Evolutionary conservation across 2,888 invertebrate genomes (phyloP).

Genomic region (Drosophila longiperda): DNA sequence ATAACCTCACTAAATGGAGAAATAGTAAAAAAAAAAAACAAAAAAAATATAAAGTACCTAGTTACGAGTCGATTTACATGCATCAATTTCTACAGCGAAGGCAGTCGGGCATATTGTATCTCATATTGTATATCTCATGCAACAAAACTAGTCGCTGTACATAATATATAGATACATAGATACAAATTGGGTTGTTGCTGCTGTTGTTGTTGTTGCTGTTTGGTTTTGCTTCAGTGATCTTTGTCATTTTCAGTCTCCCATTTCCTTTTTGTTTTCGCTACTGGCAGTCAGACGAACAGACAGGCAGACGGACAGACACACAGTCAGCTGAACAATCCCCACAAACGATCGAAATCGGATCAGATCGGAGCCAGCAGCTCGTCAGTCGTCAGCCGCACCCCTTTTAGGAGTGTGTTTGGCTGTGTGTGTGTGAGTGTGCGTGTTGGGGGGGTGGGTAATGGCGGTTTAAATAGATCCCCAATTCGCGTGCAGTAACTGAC

Average conservation of each 20-base stretch:
- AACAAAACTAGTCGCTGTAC: constrained; percentile 20
- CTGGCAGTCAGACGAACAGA: constrained; percentile 17
- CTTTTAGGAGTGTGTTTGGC: constrained; percentile 24
- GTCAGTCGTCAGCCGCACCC: constrained; percentile 64
- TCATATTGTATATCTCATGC: constrained; percentile 37
- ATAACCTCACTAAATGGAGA: constrained; percentile 1
- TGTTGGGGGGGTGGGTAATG: background rate
- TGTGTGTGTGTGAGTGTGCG: background rate
- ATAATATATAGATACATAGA: constrained; percentile 57
- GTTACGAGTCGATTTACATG: constrained; percentile 23
- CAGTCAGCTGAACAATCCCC: constrained; percentile 38
- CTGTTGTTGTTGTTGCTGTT: constrained; percentile 36
- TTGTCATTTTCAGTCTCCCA: constrained; percentile 79
- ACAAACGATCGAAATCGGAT: constrained; percentile 39
- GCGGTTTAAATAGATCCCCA: constrained; percentile 50
- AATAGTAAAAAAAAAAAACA: background rate
- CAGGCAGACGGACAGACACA: constrained; percentile 4
- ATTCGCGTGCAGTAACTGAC: constrained; percentile 53
- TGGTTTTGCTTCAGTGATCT: constrained; percentile 81
- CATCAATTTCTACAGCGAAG: constrained; percentile 32
- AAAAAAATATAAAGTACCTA: constrained; percentile 4
- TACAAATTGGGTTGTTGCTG: constrained; percentile 65
- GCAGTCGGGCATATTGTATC: constrained; percentile 44
- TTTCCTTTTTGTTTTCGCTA: constrained; percentile 63
- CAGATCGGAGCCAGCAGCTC: constrained; percentile 36